Conservation (phyloP, 2,797 vertebrate species). For the Galagoides demidoff region DNA sequence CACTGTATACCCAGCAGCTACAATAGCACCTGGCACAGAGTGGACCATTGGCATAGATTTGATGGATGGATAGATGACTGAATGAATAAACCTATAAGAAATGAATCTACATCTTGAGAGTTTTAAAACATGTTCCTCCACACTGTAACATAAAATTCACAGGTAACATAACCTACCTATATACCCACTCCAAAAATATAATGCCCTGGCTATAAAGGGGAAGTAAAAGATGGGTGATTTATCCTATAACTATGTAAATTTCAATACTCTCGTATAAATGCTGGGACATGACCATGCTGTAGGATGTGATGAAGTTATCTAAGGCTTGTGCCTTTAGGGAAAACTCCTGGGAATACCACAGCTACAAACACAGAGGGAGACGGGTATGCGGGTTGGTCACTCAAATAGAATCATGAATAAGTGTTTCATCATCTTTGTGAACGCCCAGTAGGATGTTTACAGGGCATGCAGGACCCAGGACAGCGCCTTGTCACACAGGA, state of each 20-base stretch:
- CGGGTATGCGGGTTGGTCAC: background rate
- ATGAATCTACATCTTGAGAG: background rate
- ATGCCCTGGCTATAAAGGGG: background rate
- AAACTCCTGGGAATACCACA: background rate
- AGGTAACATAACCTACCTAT: background rate
- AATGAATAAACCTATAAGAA: background rate
- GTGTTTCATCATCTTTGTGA: background rate
- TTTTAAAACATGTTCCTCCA: background rate
- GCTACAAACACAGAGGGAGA: background rate
- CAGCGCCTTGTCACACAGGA: background rate
- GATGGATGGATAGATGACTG: background rate
- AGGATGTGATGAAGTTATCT: background rate
- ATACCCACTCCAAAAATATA: background rate
- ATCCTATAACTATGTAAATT: background rate
- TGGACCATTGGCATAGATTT: background rate
- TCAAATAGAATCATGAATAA: background rate
- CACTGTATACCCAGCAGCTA: background rate
- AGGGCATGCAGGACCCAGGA: background rate
- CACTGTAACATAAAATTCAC: background rate
- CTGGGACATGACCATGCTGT: background rate
- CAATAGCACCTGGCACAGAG: background rate
- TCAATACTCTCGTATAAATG: background rate
- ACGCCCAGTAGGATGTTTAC: background rate
- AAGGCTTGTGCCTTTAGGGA: background rate
- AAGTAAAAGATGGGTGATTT: background rate